phyloP scores from a whole-genome alignment of 2,797 vertebrate species.

The Scomberomorus guttatus region DNA sequence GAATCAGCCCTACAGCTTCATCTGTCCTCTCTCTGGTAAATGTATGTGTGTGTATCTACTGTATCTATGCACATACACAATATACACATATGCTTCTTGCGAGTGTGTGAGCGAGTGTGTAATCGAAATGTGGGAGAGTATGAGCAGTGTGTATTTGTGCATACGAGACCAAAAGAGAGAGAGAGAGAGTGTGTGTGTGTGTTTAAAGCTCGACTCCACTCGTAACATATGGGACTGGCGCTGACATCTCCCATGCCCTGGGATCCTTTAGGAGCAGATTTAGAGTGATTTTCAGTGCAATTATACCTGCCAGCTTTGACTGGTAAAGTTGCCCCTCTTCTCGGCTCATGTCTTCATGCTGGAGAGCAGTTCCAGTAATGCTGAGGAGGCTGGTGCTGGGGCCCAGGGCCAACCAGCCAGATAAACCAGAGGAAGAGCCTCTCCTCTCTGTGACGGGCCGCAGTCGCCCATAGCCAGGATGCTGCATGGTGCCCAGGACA shows the following conservation, averaged over 20 bases:
- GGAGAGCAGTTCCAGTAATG: conserved; percentile 64
- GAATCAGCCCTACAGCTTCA: conserved; percentile 85
- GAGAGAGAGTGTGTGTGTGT: not conserved
- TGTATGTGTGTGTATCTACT: conserved; percentile 60
- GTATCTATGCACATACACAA: conserved; percentile 51
- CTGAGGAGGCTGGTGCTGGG: conserved; percentile 48
- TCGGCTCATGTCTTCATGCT: conserved; percentile 83
- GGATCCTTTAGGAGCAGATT: conserved; percentile 85
- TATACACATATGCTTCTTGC: conserved; percentile 35
- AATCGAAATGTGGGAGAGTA: conserved; percentile 40
- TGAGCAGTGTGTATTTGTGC: conserved; percentile 60
- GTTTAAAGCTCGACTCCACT: conserved; percentile 64
- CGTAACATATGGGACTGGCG: conserved; percentile 80
- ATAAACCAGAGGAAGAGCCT: conserved; percentile 37
- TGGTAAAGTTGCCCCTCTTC: conserved; percentile 81
- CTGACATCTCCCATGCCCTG: conserved; percentile 81
- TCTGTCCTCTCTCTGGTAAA: conserved; percentile 75
- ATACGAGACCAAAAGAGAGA: conserved; percentile 44
- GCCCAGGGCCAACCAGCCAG: conserved; percentile 41
- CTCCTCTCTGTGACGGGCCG: conserved; percentile 26
- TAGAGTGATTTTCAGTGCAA: conserved; percentile 88
- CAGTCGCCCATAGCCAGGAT: conserved; percentile 42
- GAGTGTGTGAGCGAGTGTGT: conserved; percentile 55
- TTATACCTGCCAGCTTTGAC: conserved; percentile 87
- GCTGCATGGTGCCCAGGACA: conserved; percentile 44